phyloP scores from a whole-genome alignment of 2,888 invertebrate species.

The Stenichneumon culpator region DNA sequence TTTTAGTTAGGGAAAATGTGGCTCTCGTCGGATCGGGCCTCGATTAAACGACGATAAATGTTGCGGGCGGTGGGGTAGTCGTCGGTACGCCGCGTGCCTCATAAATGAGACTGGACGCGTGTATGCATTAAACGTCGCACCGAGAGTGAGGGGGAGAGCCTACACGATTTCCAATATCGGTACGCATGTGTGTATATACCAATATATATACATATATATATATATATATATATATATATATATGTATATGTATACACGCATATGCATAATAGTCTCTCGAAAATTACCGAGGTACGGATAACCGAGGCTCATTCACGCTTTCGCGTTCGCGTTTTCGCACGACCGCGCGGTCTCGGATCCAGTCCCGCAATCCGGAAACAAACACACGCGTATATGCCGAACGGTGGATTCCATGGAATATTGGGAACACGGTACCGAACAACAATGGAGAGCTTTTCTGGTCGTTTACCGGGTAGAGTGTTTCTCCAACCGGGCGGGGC shows the following conservation, averaged over 20 bases:
- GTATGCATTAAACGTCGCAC: conserved; percentile 63
- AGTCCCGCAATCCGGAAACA: conserved; percentile 37
- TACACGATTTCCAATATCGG: conserved; percentile 5
- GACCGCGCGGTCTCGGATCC: neutral
- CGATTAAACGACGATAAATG: conserved; percentile 72
- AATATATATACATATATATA: neutral
- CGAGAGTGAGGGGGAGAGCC: neutral
- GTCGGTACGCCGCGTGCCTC: conserved; percentile 53
- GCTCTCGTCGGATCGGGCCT: neutral
- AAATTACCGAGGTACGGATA: conserved; percentile 21
- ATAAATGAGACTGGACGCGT: conserved; percentile 70
- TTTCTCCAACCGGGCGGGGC: conserved; percentile 5
- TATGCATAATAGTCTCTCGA: conserved; percentile 23
- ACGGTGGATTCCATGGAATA: conserved; percentile 24
- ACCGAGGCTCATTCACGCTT: conserved; percentile 31
- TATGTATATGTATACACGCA: neutral
- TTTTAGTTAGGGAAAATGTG: neutral
- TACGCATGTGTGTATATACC: neutral
- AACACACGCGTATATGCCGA: conserved; percentile 31
- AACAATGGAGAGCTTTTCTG: conserved; percentile 49
- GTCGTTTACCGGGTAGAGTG: neutral
- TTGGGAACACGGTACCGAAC: conserved; percentile 23
- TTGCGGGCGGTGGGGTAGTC: conserved; percentile 63
- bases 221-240: no score
- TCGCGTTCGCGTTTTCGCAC: neutral